These are phyloP conservation scores for Drosophila nasuta DNA, from an alignment of 1,140 invertebrate genomes.

Conservation along the genomic window DNA sequence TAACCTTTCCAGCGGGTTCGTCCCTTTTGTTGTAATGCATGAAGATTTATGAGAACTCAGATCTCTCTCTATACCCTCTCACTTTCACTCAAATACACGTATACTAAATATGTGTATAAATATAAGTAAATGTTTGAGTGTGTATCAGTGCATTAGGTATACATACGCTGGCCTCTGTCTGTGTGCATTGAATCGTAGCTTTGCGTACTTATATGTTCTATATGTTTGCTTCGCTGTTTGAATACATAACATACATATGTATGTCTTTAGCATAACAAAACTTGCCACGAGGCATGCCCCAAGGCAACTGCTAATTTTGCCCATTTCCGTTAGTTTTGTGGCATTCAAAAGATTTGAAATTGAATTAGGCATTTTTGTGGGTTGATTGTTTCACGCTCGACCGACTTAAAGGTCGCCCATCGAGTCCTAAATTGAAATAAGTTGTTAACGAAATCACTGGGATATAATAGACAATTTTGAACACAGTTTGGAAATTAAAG, in stretches of 20 bases:
- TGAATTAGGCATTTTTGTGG: slow-evolving; percentile 60
- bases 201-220: slow-evolving; percentile 28
- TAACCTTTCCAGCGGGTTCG: slow-evolving; percentile 60
- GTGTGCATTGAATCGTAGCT: slow-evolving; percentile 49
- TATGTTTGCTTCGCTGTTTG: neutral
- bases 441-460: slow-evolving; percentile 13
- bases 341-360: slow-evolving; percentile 60
- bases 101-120: neutral
- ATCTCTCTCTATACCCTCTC: neutral
- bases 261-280: slow-evolving; percentile 16
- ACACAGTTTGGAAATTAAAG: too few species aligned
- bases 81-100: neutral
- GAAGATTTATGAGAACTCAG: slow-evolving; percentile 64
- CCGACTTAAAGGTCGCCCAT: neutral
- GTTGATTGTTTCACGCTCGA: slow-evolving; percentile 20
- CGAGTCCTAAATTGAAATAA: neutral
- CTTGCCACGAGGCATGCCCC: slow-evolving; percentile 42
- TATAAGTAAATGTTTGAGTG: slow-evolving; percentile 1
- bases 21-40: slow-evolving; percentile 66
- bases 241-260: neutral
- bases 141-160: slow-evolving; percentile 28
- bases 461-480: slow-evolving; percentile 7
- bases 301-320: slow-evolving; percentile 65
- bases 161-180: slow-evolving; percentile 35
- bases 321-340: slow-evolving; percentile 55